These are phyloP conservation scores for Ptychochromis oligacanthus DNA, from an alignment of 2,113 vertebrate species.

Conservation along the genomic window DNA sequence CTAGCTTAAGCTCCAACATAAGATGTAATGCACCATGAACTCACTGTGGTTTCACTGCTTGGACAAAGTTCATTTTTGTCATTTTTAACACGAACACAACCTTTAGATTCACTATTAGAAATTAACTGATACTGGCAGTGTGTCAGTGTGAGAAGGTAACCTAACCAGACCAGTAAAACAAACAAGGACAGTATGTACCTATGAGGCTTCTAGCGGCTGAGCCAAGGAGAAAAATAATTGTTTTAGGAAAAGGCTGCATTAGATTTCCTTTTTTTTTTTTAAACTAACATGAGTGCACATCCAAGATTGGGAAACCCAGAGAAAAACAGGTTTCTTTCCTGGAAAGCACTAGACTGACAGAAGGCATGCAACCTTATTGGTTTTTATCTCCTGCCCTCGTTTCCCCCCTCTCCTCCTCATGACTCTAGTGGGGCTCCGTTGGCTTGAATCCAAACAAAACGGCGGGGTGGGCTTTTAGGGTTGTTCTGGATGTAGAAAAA, in stretches of 20 bases:
- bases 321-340: slow-evolving; percentile 7
- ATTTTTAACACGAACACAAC: background rate
- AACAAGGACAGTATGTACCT: background rate
- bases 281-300: background rate
- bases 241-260: background rate
- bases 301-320: background rate
- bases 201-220: background rate
- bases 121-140: rapidly evolving
- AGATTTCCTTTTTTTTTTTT: background rate
- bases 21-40: background rate
- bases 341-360: slow-evolving; percentile 1
- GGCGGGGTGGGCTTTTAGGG: background rate
- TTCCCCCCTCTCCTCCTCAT: background rate
- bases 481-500: background rate
- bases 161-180: background rate
- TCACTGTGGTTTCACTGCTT: background rate
- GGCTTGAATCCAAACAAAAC: slow-evolving; percentile 18
- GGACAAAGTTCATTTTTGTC: background rate
- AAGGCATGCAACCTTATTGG: background rate
- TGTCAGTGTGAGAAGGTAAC: too few relatives aligned
- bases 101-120: background rate
- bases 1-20: background rate
- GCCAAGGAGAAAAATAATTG: background rate
- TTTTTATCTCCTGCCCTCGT: background rate
- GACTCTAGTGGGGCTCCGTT: background rate